phyloP scores from a whole-genome alignment of 2,888 invertebrate species.

The Labia minor region DNA sequence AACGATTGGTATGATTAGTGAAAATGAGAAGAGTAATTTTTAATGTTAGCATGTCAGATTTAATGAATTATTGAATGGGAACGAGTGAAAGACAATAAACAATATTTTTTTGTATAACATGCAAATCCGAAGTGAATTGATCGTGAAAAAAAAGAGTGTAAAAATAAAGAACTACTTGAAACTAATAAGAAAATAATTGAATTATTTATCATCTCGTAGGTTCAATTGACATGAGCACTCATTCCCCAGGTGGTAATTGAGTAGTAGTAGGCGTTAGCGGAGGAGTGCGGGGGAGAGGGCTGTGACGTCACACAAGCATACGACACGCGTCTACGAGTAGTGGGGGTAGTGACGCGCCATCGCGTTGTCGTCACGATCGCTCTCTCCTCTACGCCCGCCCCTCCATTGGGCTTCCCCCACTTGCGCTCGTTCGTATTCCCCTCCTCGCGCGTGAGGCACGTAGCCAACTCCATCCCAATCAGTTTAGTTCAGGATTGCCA shows the following conservation, averaged over 20 bases:
- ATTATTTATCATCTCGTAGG: no score
- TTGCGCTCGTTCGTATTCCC: not conserved
- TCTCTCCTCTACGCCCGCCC: not conserved
- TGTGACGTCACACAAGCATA: not conserved
- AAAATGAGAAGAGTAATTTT: no score
- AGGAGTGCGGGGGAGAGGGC: not conserved
- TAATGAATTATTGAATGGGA: no score
- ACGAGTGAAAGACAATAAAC: no score
- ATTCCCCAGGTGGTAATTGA: not conserved
- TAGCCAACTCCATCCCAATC: conserved; percentile 13
- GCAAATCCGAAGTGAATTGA: no score
- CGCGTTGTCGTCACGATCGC: not conserved
- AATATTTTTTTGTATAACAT: no score
- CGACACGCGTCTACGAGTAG: not conserved
- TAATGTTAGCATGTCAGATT: no score
- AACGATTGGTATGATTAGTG: no score
- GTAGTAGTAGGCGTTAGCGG: not conserved
- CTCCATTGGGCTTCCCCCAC: not conserved
- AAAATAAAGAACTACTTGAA: no score
- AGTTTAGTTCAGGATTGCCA: conserved; percentile 13
- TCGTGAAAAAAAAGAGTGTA: no score
- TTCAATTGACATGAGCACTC: no score
- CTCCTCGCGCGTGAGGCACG: not conserved
- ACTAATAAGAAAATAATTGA: no score
- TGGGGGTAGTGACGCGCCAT: not conserved